Evolutionary conservation across 2,797 vertebrate species (phyloP), one percentile per base, ranked within the genome.

Genomic region (Synanceia verrucosa): DNA sequence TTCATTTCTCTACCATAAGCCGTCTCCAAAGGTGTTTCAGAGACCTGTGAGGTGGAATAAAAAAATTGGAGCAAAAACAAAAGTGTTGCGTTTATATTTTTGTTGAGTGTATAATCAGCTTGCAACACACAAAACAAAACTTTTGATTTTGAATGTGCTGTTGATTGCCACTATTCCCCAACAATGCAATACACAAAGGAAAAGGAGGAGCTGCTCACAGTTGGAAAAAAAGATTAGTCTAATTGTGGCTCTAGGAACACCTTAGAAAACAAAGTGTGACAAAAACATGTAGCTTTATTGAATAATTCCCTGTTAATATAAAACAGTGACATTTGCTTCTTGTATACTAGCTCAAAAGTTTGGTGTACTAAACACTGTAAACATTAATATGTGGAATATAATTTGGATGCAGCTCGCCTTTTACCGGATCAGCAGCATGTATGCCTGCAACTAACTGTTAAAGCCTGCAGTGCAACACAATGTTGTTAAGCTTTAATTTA

Each of bases 131-230:
- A 55, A 11, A 37, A 39, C 16, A 33, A 4, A 7, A 2, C 39
- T 52, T 29, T 13, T 1, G 13, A 1, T 34, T 55, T 13, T 24
- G 16, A 55, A 37, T 24, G 50, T 24, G 31, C 31, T 26, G 21
- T 26, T 62, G 39, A 66, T 56, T 29, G 29, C 8, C 52, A 47
- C 10, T 24, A 18, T 41, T 68, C 55, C 60, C 26, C 46, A 36
- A 43, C 44, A 51, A 69, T 39, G 34, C 24, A 39, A 60, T 33
- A 16, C 66, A 51, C 36, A 43, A 51, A 69, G 36, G 28, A 14
- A 33, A 59, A n/a, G 18, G 6, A 23, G 57, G 8, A 14, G 46
- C 33, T 59, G 65, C 33, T 48, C 41, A 67, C 41, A 48, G 24
- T 34, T 23, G 33, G 18, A 33, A 29, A 36, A n/a, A 29, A 19